Evolutionary conservation across 2,113 vertebrate genomes (phyloP).

Genomic region (Gymnarchus niloticus): DNA sequence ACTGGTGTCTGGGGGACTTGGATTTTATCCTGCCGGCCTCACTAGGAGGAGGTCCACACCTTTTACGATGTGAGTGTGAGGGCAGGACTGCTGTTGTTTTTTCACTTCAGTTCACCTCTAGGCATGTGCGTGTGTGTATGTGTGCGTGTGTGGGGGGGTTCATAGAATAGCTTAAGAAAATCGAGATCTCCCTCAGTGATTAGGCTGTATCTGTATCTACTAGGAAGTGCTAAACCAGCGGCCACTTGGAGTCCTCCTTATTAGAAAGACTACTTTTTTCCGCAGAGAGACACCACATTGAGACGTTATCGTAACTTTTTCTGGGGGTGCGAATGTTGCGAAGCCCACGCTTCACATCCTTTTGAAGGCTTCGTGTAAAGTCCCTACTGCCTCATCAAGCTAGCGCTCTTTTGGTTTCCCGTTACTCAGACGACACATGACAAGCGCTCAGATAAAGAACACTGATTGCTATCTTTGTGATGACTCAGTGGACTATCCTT

Average conservation of each 20-base stretch:
- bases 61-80: neutral
- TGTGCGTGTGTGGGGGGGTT: no score
- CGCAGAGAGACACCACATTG: neutral
- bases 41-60: neutral
- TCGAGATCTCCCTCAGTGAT: neutral
- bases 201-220: neutral
- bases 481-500: neutral
- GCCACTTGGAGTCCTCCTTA: neutral
- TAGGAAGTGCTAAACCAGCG: neutral
- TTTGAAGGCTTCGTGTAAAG: neutral
- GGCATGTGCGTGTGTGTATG: no score
- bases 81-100: neutral
- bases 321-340: neutral
- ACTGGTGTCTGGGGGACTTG: neutral
- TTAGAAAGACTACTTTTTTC: neutral
- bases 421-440: neutral
- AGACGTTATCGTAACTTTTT: conserved; percentile 5
- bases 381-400: neutral
- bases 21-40: neutral
- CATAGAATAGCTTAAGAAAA: neutral
- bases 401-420: neutral
- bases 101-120: neutral
- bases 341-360: neutral
- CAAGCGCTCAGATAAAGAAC: neutral
- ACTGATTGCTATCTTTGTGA: neutral